Evolutionary conservation across 2,113 vertebrate species (phyloP).

Genomic region (Bungarus multicinctus): DNA sequence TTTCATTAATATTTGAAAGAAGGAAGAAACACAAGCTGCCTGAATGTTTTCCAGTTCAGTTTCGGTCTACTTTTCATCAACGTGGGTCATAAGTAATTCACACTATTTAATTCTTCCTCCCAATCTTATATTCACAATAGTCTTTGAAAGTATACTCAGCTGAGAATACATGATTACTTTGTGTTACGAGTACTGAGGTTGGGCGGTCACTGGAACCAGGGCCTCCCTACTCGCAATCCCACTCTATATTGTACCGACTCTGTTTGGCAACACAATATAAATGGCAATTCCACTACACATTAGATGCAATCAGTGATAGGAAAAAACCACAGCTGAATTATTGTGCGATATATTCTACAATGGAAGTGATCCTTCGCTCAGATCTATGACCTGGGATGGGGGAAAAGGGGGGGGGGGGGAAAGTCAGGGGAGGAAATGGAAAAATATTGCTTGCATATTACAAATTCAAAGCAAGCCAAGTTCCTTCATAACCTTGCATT

Average conservation of each 20-base stretch:
- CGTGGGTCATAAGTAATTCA: background rate
- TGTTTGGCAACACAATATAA: background rate
- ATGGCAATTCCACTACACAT: background rate
- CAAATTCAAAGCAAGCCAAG: background rate
- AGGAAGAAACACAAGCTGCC: background rate
- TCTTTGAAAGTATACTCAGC: background rate
- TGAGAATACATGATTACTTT: background rate
- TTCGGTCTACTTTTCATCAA: background rate
- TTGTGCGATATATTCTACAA: background rate
- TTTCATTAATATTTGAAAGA: background rate
- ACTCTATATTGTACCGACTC: background rate
- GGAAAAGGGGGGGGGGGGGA: background rate
- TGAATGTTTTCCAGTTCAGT: background rate
- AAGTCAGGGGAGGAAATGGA: background rate
- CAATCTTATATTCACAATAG: background rate
- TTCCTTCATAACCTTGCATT: background rate
- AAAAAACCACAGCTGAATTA: background rate
- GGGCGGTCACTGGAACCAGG: background rate
- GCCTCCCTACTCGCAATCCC: background rate
- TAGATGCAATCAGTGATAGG: background rate
- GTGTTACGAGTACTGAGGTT: background rate
- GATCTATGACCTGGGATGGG: background rate
- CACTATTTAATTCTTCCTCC: background rate
- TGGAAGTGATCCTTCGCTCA: background rate
- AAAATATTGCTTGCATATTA: background rate